Percentiles rank a stretch among this genome's conserved stretches.
Conservation (phyloP, 2,888 invertebrate species). For the Apodemia hepburni region DNA sequence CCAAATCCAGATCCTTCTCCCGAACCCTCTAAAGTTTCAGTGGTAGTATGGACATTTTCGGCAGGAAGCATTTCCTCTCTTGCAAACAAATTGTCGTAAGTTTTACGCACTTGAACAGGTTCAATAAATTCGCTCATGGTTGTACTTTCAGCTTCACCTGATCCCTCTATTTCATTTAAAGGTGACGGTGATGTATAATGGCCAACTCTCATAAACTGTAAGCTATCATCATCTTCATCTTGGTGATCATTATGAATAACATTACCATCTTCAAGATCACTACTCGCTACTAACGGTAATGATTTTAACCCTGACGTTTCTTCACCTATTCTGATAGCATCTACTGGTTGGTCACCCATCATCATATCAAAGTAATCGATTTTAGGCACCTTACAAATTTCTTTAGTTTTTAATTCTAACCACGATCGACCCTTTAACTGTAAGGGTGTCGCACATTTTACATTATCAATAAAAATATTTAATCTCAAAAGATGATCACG, state of each 20-base stretch:
- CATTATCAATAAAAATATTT: slow-evolving; percentile 75
- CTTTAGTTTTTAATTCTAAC: slow-evolving; percentile 78
- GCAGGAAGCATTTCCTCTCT: slow-evolving; percentile 48
- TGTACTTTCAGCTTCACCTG: slow-evolving; percentile 60
- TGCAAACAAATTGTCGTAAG: slow-evolving; percentile 39
- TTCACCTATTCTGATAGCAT: slow-evolving; percentile 57
- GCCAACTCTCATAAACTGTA: slow-evolving; percentile 59
- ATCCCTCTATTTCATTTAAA: slow-evolving; percentile 55
- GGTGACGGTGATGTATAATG: slow-evolving; percentile 42
- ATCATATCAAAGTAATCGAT: slow-evolving; percentile 76
- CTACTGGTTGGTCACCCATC: slow-evolving; percentile 82
- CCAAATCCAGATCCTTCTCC: slow-evolving; percentile 62
- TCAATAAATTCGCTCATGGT: slow-evolving; percentile 62
- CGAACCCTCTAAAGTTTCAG: slow-evolving; percentile 58
- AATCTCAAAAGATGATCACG: slow-evolving; percentile 80
- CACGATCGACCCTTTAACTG: slow-evolving; percentile 76
- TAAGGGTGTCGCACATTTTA: slow-evolving; percentile 77
- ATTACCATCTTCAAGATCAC: slow-evolving; percentile 63
- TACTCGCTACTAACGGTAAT: slow-evolving; percentile 52
- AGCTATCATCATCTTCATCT: slow-evolving; percentile 62
- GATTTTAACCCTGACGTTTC: slow-evolving; percentile 62
- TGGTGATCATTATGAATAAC: slow-evolving; percentile 50
- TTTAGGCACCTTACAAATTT: slow-evolving; percentile 71
- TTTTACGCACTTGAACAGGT: slow-evolving; percentile 38
- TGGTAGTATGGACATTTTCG: slow-evolving; percentile 47